Base-by-base conservation (phyloP, 2,888 invertebrate genomes). In the Melanostoma mellinum region DNA sequence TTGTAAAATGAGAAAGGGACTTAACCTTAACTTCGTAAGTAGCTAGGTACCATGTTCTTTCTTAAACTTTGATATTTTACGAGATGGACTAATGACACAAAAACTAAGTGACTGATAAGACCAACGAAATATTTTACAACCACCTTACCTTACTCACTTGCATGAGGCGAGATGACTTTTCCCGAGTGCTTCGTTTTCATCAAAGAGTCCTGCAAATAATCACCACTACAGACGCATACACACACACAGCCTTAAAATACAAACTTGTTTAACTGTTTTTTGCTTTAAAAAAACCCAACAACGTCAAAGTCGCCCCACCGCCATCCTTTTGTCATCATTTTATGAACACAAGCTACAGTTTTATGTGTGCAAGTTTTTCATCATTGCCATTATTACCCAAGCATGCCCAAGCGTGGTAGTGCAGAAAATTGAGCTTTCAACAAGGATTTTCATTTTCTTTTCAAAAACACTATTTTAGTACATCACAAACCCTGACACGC, bases 21-120 rank as follows among this genome's bases (percentile, higher is more conserved):
- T 20, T 20, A 20, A 20, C 20, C 20, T 20, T 20, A 20, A 20
- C 20, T 20, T 20, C 20, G 20, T 20, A 20, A 20, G 20, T 20
- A 20, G 20, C 1, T 20, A 20, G 20, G 0, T 20, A 20, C 20
- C 20, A 20, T 20, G 20, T 20, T 20, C 30, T 50, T 32, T 63
- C 50, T 63, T 50, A 50, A 63, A 63, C 68, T 82, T 82, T 73
- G 73, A 82, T 69, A 73, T 69, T 82, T 77, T 82, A 82, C 44
- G 82, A 78, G 82, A 78, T 53, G 53, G 73, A 82, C 82, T 82
- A 82, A 82, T 82, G 82, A 82, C 77, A 82, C 73, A 77, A 74
- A 78, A 73, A 78, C 82, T 44, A 63, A 74, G 73, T 74, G 77
- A 82, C 77, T 69, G 77, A 82, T 77, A 82, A 82, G 73, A 74